Evolutionary conservation across 1,140 invertebrate genomes (phyloP), one percentile per base, ranked within the genome.

Genomic region (Choristoneura fumiferana): DNA sequence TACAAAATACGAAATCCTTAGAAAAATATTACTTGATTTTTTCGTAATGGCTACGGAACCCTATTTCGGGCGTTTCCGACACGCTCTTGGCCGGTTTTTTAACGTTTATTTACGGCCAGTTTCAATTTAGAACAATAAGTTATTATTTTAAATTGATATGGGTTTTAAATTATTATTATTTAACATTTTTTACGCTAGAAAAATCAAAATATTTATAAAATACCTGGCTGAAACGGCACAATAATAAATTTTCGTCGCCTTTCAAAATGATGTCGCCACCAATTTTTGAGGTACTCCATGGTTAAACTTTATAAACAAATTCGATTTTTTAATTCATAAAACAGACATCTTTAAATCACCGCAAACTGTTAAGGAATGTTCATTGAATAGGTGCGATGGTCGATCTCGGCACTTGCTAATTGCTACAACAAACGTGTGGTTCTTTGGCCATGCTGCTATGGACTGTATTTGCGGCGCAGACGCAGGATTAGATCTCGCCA

Each of bases 151-250:
- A 29, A 29, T 29, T 29, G 6, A 29, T 6, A 29, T 6, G 69
- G 67, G 55, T 39, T 59, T 45, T 69, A 73, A 71, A 76, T 67
- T n/a, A n/a, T n/a, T n/a, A n/a, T n/a, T n/a, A n/a, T n/a, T n/a
- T n/a, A n/a, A n/a, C n/a, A n/a, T n/a, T n/a, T n/a, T n/a, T n/a
- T n/a, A n/a, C n/a, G n/a, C n/a, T n/a, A n/a, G n/a, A n/a, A n/a
- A n/a, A n/a, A n/a, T n/a, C n/a, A n/a, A n/a, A n/a, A n/a, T n/a
- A n/a, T n/a, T n/a, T n/a, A 12, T 10, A 17, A 56, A 54, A 54
- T 79, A 88, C 85, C 82, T 82, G 85, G 85, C 37, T 84, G 73
- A 71, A 84, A 88, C 4, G 83, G 85, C 37, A 88, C 73, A 54
- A 88, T 84, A 18, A 81, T 74, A 58, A 71, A 81, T 65, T 79